Evolutionary conservation across 2,797 vertebrate genomes (phyloP).

Genomic region (Arrhamphus sclerolepis): DNA sequence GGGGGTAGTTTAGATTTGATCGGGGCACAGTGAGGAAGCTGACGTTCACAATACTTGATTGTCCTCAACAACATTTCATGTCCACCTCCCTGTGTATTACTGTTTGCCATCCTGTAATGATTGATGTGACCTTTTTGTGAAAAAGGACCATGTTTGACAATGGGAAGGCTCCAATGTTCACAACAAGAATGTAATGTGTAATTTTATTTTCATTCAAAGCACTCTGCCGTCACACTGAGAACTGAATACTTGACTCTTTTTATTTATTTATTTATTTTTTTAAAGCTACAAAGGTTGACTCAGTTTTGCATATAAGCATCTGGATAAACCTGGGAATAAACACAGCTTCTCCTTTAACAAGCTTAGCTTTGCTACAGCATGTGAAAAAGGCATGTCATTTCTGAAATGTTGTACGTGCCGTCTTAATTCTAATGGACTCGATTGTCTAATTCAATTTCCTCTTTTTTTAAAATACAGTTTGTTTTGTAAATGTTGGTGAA

Average conservation of each 20-base stretch:
- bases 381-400: slow-evolving; percentile 54
- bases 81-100: slow-evolving; percentile 54
- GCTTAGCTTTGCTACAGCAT: slow-evolving; percentile 59
- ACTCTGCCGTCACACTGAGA: slow-evolving; percentile 51
- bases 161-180: slow-evolving; percentile 52
- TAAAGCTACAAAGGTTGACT: slow-evolving; percentile 30
- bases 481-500: slow-evolving; percentile 47
- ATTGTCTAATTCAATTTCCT: slow-evolving; percentile 16
- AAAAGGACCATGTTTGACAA: slow-evolving; percentile 51
- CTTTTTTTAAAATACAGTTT: slow-evolving; percentile 9
- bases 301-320: slow-evolving; percentile 43
- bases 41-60: slow-evolving; percentile 52
- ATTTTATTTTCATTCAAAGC: slow-evolving; percentile 67
- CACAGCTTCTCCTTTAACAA: slow-evolving; percentile 36
- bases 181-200: slow-evolving; percentile 63
- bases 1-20: slow-evolving; percentile 34
- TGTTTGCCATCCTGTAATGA: slow-evolving; percentile 60
- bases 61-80: slow-evolving; percentile 43
- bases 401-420: slow-evolving; percentile 16
- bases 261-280: no score
- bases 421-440: slow-evolving; percentile 25
- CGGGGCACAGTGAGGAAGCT: slow-evolving; percentile 47
- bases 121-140: slow-evolving; percentile 49
- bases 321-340: slow-evolving; percentile 21
- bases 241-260: slow-evolving; percentile 42